phyloP scores from a whole-genome alignment of 2,888 invertebrate genomes.

The Brachypalpus laphriformis region DNA sequence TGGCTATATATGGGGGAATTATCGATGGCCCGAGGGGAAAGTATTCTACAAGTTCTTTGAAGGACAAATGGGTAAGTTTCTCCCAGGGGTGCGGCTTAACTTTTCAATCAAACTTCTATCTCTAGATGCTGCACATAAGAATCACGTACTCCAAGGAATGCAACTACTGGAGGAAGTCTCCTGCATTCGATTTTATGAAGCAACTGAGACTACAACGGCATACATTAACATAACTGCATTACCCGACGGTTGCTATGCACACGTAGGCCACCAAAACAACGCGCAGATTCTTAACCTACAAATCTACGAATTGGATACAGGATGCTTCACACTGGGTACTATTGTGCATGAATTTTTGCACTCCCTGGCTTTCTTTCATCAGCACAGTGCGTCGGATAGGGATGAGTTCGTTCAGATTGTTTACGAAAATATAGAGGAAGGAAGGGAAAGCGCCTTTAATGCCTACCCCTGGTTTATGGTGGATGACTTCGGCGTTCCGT shows the following conservation, averaged over 20 bases:
- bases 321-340: slow-evolving; percentile 83
- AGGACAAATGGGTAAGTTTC: slow-evolving; percentile 44
- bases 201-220: slow-evolving; percentile 80
- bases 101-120: background rate
- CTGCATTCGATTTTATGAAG: slow-evolving; percentile 88
- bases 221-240: slow-evolving; percentile 67
- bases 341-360: slow-evolving; percentile 91
- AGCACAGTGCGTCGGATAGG: slow-evolving; percentile 90
- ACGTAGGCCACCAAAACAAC: slow-evolving; percentile 86
- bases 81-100: background rate
- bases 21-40: slow-evolving; percentile 86
- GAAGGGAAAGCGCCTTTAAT: slow-evolving; percentile 87
- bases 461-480: slow-evolving; percentile 85
- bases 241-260: slow-evolving; percentile 89
- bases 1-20: slow-evolving; percentile 84
- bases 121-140: slow-evolving; percentile 83
- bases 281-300: slow-evolving; percentile 78
- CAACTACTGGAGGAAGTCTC: slow-evolving; percentile 88
- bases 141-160: slow-evolving; percentile 87
- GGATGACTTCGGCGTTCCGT: slow-evolving; percentile 86
- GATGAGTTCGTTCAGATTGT: slow-evolving; percentile 87
- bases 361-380: slow-evolving; percentile 90
- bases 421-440: slow-evolving; percentile 82
- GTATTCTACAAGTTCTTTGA: slow-evolving; percentile 86
- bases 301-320: slow-evolving; percentile 76